A percentile compares a stretch with the other conserved stretches of the same genome.
phyloP scores from a whole-genome alignment of 2,888 invertebrate species.

The Phrixothrix hirtus region DNA sequence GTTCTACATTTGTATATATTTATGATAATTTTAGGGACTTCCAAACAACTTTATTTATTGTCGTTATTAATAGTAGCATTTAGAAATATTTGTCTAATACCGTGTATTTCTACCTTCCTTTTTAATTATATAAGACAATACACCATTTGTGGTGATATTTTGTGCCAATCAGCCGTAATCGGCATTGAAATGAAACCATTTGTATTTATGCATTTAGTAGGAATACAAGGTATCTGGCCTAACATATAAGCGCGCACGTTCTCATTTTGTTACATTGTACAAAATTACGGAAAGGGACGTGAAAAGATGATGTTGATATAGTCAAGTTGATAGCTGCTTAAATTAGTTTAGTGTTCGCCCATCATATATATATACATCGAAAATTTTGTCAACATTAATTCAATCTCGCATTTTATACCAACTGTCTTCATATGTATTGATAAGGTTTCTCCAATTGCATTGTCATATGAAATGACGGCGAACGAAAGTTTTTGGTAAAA shows the following conservation, averaged over 20 bases:
- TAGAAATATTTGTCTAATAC: constrained; percentile 9
- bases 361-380: constrained; percentile 55
- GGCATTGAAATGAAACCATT: constrained; percentile 1
- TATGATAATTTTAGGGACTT: constrained; percentile 28
- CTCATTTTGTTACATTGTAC: constrained; percentile 26
- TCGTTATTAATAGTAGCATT: constrained; percentile 14
- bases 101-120: constrained; percentile 22
- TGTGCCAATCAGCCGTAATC: constrained; percentile 23
- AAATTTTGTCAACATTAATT: constrained; percentile 33
- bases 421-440: constrained; percentile 15
- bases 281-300: constrained; percentile 24
- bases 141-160: constrained; percentile 14
- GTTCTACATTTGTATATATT: constrained; percentile 19
- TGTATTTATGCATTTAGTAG: constrained; percentile 11
- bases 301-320: constrained; percentile 36
- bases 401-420: constrained; percentile 29
- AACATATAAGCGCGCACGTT: constrained; percentile 19
- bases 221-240: constrained; percentile 29
- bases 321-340: constrained; percentile 30
- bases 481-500: neutral
- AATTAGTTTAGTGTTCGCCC: constrained; percentile 50
- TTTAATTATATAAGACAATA: constrained; percentile 4
- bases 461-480: neutral
- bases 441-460: too few species aligned
- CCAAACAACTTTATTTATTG: constrained; percentile 32